Percentiles rank a stretch among this genome's conserved stretches.
These are phyloP conservation scores for Medauroidea extradentata DNA, from an alignment of 1,140 invertebrate genomes.

Conservation along the genomic window DNA sequence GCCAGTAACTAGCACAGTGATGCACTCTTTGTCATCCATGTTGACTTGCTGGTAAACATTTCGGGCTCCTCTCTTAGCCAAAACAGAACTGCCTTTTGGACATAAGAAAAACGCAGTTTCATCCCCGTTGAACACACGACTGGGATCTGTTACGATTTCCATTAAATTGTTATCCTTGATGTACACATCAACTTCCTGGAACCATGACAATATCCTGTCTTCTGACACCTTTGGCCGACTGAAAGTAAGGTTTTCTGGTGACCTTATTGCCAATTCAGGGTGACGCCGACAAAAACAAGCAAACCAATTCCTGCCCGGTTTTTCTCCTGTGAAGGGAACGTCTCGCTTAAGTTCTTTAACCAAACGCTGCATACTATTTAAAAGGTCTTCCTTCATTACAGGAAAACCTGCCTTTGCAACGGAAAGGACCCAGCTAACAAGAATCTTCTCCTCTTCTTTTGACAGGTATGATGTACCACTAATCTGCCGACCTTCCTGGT, in stretches of 20 bases:
- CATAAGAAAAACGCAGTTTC: constrained; percentile 37
- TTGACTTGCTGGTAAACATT: constrained; percentile 25
- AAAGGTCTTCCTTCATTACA: constrained; percentile 32
- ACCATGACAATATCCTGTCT: neutral
- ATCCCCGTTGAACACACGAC: constrained; percentile 39
- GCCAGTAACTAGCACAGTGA: constrained; percentile 12
- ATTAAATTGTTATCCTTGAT: neutral
- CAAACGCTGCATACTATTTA: constrained; percentile 37
- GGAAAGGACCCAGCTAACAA: constrained; percentile 31
- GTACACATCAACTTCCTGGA: neutral
- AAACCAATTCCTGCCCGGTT: neutral
- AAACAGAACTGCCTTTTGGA: constrained; percentile 30
- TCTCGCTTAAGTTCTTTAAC: constrained; percentile 26
- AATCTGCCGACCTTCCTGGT: neutral
- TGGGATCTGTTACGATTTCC: constrained; percentile 21
- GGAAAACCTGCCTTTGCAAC: constrained; percentile 37
- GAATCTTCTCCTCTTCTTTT: constrained; percentile 22
- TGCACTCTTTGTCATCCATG: constrained; percentile 16
- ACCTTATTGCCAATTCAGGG: neutral
- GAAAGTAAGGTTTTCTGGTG: neutral
- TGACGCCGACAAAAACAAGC: neutral
- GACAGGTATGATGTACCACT: neutral
- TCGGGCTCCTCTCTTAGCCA: constrained; percentile 30
- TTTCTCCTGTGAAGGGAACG: constrained; percentile 13
- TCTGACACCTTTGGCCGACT: neutral